A percentile compares a stretch with the other conserved stretches of the same genome.
Evolutionary conservation across 2,797 vertebrate genomes (phyloP).

Genomic region (Fistularia tabacaria): DNA sequence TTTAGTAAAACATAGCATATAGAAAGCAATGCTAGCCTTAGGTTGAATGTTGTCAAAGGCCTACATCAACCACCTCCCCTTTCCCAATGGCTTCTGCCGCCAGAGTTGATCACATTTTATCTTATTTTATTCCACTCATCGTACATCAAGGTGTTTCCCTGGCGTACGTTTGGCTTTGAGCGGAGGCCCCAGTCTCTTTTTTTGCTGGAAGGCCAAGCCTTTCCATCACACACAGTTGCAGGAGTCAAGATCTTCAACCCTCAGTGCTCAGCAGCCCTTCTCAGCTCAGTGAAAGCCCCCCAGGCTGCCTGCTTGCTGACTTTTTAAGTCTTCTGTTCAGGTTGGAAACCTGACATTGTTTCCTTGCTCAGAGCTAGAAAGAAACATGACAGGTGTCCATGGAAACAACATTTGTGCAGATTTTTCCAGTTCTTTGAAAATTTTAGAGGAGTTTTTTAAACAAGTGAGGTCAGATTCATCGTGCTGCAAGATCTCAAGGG

Average conservation of each 20-base stretch:
- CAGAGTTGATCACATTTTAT: constrained; percentile 60
- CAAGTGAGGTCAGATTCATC: constrained; percentile 37
- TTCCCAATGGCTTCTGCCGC: constrained; percentile 58
- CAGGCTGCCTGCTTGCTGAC: constrained; percentile 65
- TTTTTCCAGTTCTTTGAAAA: constrained; percentile 62
- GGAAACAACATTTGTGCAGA: constrained; percentile 67
- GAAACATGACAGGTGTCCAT: constrained; percentile 75
- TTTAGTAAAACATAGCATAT: constrained; percentile 55
- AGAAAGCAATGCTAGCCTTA: constrained; percentile 60
- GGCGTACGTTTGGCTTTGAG: constrained; percentile 63
- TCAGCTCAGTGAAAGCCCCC: constrained; percentile 59
- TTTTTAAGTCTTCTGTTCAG: constrained; percentile 61
- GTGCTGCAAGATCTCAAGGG: constrained; percentile 14
- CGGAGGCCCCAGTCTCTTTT: constrained; percentile 63
- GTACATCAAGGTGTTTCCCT: constrained; percentile 74
- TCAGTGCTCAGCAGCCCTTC: constrained; percentile 62
- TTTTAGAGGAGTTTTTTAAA: constrained; percentile 41
- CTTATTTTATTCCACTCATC: constrained; percentile 72
- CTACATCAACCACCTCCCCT: constrained; percentile 51
- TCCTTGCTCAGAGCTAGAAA: constrained; percentile 54
- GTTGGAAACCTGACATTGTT: constrained; percentile 66
- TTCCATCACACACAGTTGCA: constrained; percentile 70
- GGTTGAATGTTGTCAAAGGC: constrained; percentile 65
- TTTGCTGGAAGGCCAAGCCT: constrained; percentile 73
- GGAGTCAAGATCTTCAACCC: constrained; percentile 76